Evolutionary conservation across 2,888 invertebrate species (phyloP).

Genomic region (Ischnus inquisitorius): DNA sequence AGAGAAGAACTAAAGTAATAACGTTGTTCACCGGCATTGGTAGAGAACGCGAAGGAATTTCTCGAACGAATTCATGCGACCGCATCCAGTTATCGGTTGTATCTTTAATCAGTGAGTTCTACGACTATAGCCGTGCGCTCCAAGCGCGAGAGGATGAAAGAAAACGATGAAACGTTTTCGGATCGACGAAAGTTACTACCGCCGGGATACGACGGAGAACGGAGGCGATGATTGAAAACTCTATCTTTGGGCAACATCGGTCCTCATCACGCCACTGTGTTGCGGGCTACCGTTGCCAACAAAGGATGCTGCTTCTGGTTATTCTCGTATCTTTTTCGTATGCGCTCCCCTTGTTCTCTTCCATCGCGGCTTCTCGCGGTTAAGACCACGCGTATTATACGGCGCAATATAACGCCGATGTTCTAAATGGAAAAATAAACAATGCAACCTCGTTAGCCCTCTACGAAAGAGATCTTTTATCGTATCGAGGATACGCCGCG

Average conservation of each 20-base stretch:
- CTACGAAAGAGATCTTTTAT: slow-evolving; percentile 72
- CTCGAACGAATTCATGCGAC: slow-evolving; percentile 49
- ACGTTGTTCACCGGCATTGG: slow-evolving; percentile 51
- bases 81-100: slow-evolving; percentile 38
- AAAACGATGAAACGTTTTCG: slow-evolving; percentile 49
- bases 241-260: slow-evolving; percentile 72
- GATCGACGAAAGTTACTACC: slow-evolving; percentile 24
- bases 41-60: slow-evolving; percentile 63
- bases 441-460: slow-evolving; percentile 81
- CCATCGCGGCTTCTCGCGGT: slow-evolving; percentile 20
- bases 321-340: slow-evolving; percentile 36
- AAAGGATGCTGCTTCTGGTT: slow-evolving; percentile 69
- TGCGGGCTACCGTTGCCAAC: slow-evolving; percentile 72
- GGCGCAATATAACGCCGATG: slow-evolving; percentile 1
- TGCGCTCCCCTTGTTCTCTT: slow-evolving; percentile 16
- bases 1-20: slow-evolving; percentile 40
- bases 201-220: neutral
- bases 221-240: slow-evolving; percentile 72
- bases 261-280: slow-evolving; percentile 72
- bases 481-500: slow-evolving; percentile 76
- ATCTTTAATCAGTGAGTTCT: slow-evolving; percentile 64
- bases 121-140: slow-evolving; percentile 10
- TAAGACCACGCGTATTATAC: neutral
- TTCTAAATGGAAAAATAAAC: slow-evolving; percentile 82
- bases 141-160: neutral